A percentile compares a stretch with the other conserved stretches of the same genome.
Conservation (phyloP, 2,797 vertebrate genomes). For the Sphenodon punctatus region DNA sequence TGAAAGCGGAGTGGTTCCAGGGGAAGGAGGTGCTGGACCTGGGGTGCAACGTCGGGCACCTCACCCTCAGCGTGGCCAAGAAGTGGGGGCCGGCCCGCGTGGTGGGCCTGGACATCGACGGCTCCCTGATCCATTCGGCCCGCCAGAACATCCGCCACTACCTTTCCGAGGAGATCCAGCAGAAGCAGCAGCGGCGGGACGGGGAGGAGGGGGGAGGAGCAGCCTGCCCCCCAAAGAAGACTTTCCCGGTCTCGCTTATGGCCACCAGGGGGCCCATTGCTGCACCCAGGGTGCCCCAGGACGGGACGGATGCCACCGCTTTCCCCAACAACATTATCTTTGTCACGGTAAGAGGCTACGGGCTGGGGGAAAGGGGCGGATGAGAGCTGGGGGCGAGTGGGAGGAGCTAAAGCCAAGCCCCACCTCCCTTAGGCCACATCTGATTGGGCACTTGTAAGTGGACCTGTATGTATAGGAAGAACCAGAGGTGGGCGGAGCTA, state of each 20-base stretch:
- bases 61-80: slow-evolving; percentile 83
- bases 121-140: slow-evolving; percentile 80
- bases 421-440: neutral
- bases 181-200: slow-evolving; percentile 41
- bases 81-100: slow-evolving; percentile 82
- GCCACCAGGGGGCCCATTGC: slow-evolving; percentile 83
- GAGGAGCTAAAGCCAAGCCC: neutral
- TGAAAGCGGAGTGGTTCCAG: slow-evolving; percentile 85
- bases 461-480: too few relatives aligned
- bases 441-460: too few relatives aligned
- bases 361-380: neutral
- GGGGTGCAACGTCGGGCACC: slow-evolving; percentile 88
- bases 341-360: slow-evolving; percentile 80
- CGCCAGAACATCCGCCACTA: slow-evolving; percentile 88
- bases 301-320: slow-evolving; percentile 54
- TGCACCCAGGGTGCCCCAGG: slow-evolving; percentile 78
- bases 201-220: neutral
- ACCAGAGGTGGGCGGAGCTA: too few relatives aligned
- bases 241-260: slow-evolving; percentile 79
- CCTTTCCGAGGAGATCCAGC: slow-evolving; percentile 80
- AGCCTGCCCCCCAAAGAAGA: slow-evolving; percentile 16
- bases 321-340: slow-evolving; percentile 89
- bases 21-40: slow-evolving; percentile 85
- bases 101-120: slow-evolving; percentile 89
- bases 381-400: neutral